A percentile compares a stretch with the other conserved stretches of the same genome.
These are phyloP conservation scores for Meiosimyza platycephala DNA, from an alignment of 2,888 invertebrate species.

Conservation along the genomic window DNA sequence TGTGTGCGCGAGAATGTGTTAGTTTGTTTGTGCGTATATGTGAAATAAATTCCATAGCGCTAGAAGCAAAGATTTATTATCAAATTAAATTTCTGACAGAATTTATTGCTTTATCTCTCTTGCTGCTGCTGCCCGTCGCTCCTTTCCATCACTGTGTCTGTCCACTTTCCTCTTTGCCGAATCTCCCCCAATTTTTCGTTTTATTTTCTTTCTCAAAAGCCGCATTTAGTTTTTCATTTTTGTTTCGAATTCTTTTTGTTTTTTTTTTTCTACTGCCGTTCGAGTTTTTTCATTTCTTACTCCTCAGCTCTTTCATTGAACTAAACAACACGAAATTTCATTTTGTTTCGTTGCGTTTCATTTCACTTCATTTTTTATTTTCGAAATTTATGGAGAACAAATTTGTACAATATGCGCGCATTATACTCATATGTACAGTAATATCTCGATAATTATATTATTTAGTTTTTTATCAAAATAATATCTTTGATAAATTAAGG, in stretches of 20 bases:
- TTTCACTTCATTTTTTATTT: slow-evolving; percentile 39
- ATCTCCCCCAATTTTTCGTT: slow-evolving; percentile 63
- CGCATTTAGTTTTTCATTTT: slow-evolving; percentile 31
- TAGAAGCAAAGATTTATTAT: slow-evolving; percentile 69
- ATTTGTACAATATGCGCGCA: slow-evolving; percentile 60
- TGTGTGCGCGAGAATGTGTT: slow-evolving; percentile 36
- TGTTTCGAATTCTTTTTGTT: background rate
- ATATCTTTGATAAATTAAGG: no score
- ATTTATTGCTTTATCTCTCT: slow-evolving; percentile 69
- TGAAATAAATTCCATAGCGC: slow-evolving; percentile 67
- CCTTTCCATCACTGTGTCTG: background rate
- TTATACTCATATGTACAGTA: slow-evolving; percentile 31
- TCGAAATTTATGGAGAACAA: slow-evolving; percentile 62
- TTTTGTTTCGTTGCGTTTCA: slow-evolving; percentile 40
- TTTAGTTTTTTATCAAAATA: no score
- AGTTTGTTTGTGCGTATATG: slow-evolving; percentile 48
- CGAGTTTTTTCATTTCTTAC: background rate
- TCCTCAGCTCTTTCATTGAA: background rate
- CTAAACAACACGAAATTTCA: slow-evolving; percentile 45
- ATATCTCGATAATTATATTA: background rate
- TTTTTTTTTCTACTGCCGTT: background rate
- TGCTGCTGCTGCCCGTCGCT: background rate
- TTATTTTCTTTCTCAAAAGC: slow-evolving; percentile 53
- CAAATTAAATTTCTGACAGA: slow-evolving; percentile 70
- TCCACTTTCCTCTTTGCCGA: background rate